These are phyloP conservation scores for Gastrophryne carolinensis DNA, from an alignment of 2,797 vertebrate species.

Conservation along the genomic window DNA sequence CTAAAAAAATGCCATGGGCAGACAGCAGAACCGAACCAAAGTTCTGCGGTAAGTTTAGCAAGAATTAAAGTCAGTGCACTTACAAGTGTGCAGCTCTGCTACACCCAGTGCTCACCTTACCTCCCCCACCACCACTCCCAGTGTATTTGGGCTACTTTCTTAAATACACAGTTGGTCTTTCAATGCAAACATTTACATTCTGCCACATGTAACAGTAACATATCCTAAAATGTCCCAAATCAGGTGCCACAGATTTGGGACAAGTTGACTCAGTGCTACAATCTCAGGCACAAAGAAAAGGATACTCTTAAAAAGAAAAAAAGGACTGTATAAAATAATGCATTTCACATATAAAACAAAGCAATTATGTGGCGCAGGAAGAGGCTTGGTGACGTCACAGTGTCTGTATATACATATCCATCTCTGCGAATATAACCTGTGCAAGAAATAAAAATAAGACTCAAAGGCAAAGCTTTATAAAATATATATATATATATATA, in stretches of 20 bases:
- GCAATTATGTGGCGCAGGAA: conserved; percentile 32
- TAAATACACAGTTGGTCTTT: neutral
- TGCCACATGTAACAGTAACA: conserved; percentile 44
- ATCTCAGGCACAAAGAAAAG: neutral
- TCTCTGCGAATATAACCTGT: neutral
- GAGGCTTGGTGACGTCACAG: conserved; percentile 3
- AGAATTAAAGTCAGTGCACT: conserved; percentile 1
- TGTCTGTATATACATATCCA: conserved; percentile 1
- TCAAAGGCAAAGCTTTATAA: neutral
- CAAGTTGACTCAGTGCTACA: conserved; percentile 30
- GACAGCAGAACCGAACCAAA: no score
- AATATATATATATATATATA: no score
- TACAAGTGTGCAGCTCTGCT: neutral
- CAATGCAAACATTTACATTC: conserved; percentile 31
- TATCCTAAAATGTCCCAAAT: conserved; percentile 4
- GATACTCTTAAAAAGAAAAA: conserved; percentile 35
- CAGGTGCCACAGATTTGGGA: neutral
- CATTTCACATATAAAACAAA: conserved; percentile 48
- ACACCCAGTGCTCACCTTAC: neutral
- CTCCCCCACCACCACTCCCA: neutral
- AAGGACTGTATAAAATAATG: conserved; percentile 34
- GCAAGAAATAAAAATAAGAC: neutral
- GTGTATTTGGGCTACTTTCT: neutral
- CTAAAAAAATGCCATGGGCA: no score
- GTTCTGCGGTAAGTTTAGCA: no score